Base-by-base conservation (phyloP, 2,797 vertebrate species). In the Simalia tracyae region DNA sequence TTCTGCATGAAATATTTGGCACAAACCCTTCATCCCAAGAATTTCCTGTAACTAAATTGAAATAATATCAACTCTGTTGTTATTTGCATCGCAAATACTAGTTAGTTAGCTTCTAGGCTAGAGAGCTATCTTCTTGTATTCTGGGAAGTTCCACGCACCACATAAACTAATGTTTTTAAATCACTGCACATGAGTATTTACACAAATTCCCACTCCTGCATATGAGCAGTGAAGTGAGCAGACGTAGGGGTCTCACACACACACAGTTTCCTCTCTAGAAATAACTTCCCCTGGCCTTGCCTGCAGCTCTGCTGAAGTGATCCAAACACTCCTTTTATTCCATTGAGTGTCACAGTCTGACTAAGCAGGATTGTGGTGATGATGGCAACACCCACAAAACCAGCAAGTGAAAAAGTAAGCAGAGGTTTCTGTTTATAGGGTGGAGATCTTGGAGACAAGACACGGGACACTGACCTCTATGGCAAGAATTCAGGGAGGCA, bases 231-330 rank as follows among this genome's bases (percentile, higher is more conserved):
- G 81, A 46, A 24, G 50, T 36, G n/a, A 24, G 61, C 59, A 46
- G 1, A 9, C 26, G 10, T 7, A 15, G 1, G 36, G 22, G 26
- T 19, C 14, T 54, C 28, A 0, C 28, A 31, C 5, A 2, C 1
- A 5, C 46, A 3, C 19, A n/a, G 84, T 86, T 86, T 8, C 84
- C 84, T 42, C 15, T 7, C 14, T 28, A 15, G 28, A n/a, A 86
- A 56, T 57, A 57, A 9, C 26, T 56, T 57, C 15, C n/a, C 17
- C n/a, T 5, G n/a, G 31, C 3, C 14, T 31, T 5, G n/a, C 31
- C 11, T 8, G 10, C 5, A n/a, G 28, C 50, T 15, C 50, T 7
- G 5, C 7, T 3, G 0, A 9, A 8, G 42, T 26, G 22, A 64
- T 64, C 10, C 26, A 28, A 28, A 57, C 0, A 5, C 46, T 0